Evolutionary conservation across 2,113 vertebrate genomes (phyloP).

Genomic region (Motacilla tschutschensis): DNA sequence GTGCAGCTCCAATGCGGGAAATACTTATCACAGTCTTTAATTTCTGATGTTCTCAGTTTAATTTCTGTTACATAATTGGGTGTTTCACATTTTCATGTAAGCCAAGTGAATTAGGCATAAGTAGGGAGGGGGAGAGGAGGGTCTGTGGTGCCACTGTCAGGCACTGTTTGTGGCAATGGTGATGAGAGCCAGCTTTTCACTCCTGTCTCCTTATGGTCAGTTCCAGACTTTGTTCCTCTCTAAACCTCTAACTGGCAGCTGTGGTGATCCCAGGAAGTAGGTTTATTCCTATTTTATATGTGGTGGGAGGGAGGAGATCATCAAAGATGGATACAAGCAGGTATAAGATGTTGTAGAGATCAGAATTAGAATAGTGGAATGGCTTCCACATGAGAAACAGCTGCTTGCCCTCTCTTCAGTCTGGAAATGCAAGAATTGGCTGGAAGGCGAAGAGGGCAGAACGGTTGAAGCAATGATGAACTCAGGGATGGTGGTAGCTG

Average conservation of each 20-base stretch:
- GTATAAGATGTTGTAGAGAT: neutral
- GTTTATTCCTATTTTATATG: neutral
- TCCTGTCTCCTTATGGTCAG: rapidly evolving
- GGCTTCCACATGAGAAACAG: neutral
- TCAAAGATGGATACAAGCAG: neutral
- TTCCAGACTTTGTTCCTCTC: neutral
- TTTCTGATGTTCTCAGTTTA: neutral
- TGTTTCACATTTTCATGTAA: neutral
- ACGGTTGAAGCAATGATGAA: neutral
- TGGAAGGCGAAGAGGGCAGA: neutral
- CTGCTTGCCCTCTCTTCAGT: neutral
- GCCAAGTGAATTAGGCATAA: neutral
- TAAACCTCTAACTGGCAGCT: neutral
- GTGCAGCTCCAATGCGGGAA: neutral
- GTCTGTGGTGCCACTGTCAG: neutral
- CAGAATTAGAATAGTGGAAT: neutral
- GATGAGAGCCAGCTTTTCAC: neutral
- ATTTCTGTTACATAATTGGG: neutral
- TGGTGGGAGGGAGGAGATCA: neutral
- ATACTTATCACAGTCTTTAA: neutral
- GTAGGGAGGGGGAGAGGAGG: neutral
- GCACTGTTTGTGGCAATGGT: neutral
- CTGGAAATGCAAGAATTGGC: neutral
- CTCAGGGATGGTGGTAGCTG: neutral
- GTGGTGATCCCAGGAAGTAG: neutral